Evolutionary conservation across 2,797 vertebrate species (phyloP).

Genomic region (Sylvia borin): DNA sequence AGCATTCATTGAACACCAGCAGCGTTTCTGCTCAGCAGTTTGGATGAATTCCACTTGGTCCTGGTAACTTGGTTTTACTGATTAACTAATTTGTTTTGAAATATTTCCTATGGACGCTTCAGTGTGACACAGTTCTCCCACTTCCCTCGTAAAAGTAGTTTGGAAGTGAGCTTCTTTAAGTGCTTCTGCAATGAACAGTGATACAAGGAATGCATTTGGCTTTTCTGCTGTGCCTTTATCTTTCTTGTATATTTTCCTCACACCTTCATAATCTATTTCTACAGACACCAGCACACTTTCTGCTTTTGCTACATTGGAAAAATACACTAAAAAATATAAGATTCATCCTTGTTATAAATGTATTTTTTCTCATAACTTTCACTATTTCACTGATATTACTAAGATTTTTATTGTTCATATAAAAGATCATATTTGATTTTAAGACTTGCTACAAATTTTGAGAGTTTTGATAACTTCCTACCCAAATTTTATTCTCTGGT

Average conservation of each 20-base stretch:
- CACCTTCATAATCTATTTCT: not conserved
- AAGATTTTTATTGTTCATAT: not conserved
- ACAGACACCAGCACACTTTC: not conserved
- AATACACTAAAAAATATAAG: not conserved
- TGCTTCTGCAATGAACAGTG: not conserved
- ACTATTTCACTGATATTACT: not conserved
- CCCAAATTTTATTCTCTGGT: not conserved
- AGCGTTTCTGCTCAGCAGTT: not conserved
- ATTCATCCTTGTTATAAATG: not conserved
- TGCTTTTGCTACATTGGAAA: not conserved
- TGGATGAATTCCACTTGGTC: not conserved
- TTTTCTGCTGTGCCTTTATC: not conserved
- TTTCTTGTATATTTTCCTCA: not conserved
- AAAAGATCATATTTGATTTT: not conserved
- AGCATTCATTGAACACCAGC: not conserved
- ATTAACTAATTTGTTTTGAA: not conserved
- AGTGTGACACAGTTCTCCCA: not conserved
- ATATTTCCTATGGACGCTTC: not conserved
- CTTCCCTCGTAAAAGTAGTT: not conserved
- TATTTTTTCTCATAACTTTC: not conserved
- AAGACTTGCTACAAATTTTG: not conserved
- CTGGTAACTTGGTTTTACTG: not conserved
- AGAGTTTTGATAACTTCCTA: not conserved
- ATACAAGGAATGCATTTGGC: not conserved
- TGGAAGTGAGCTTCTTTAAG: not conserved